Evolutionary conservation across 2,113 vertebrate genomes (phyloP).

Genomic region (Sarotherodon lohbergeri): DNA sequence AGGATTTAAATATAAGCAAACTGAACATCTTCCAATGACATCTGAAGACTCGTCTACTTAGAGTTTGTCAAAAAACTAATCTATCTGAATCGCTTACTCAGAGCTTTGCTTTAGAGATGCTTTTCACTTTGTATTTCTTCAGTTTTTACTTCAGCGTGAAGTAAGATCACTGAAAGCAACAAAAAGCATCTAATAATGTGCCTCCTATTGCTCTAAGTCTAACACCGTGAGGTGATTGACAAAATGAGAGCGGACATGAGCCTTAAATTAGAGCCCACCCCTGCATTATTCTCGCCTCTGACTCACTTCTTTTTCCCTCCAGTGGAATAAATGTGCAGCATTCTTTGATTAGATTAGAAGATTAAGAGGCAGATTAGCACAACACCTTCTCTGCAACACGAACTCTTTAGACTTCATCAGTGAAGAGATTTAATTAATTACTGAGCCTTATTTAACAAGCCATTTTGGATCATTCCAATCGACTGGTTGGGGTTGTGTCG

Average conservation of each 20-base stretch:
- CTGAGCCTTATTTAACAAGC: constrained; percentile 17
- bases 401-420: constrained; percentile 35
- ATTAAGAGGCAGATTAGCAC: constrained; percentile 38
- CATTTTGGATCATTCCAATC: background rate
- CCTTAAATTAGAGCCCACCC: background rate
- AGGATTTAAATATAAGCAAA: background rate
- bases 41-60: background rate
- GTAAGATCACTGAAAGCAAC: background rate
- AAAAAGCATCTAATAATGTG: background rate
- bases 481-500: background rate
- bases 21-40: background rate
- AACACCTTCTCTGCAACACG: background rate
- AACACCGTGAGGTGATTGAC: background rate
- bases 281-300: background rate
- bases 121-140: background rate
- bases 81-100: background rate
- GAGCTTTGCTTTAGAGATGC: background rate
- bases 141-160: background rate
- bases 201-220: background rate
- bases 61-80: background rate
- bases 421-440: constrained; percentile 43
- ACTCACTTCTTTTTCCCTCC: background rate
- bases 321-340: background rate
- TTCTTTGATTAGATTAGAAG: constrained; percentile 37
- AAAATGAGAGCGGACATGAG: background rate